A percentile compares a stretch with the other conserved stretches of the same genome.
phyloP scores from a whole-genome alignment of 2,797 vertebrate species.

The Phaenicophaeus curvirostris region DNA sequence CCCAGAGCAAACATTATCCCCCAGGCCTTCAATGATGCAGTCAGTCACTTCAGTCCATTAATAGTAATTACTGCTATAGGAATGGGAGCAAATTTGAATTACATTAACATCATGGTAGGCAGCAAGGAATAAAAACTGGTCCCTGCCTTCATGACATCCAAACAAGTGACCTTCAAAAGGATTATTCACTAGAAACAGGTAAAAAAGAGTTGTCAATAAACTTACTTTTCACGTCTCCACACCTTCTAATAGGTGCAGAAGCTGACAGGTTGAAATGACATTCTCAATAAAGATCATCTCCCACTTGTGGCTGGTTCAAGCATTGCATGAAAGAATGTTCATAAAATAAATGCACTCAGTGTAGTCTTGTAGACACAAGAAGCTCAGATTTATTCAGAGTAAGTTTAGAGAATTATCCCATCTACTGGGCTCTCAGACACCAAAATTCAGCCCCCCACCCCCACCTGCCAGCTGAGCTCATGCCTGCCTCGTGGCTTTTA shows the following conservation, averaged over 20 bases:
- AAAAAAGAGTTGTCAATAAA: background rate
- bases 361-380: background rate
- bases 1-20: background rate
- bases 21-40: background rate
- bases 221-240: background rate
- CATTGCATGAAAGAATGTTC: background rate
- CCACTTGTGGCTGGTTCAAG: constrained; percentile 6
- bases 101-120: background rate
- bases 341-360: background rate
- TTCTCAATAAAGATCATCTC: background rate
- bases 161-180: background rate
- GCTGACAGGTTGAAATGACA: background rate
- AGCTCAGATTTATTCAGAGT: background rate
- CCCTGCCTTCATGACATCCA: background rate
- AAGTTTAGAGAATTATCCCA: background rate
- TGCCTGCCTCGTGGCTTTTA: constrained; percentile 35
- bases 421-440: background rate
- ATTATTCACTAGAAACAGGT: background rate
- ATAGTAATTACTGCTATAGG: background rate
- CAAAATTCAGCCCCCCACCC: background rate
- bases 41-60: background rate
- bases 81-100: background rate
- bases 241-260: background rate
- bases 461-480: constrained; percentile 11
- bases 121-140: background rate